Percentiles rank a stretch among this genome's conserved stretches.
These are phyloP conservation scores for Corythoichthys intestinalis DNA, from an alignment of 2,113 vertebrate species.

Conservation along the genomic window DNA sequence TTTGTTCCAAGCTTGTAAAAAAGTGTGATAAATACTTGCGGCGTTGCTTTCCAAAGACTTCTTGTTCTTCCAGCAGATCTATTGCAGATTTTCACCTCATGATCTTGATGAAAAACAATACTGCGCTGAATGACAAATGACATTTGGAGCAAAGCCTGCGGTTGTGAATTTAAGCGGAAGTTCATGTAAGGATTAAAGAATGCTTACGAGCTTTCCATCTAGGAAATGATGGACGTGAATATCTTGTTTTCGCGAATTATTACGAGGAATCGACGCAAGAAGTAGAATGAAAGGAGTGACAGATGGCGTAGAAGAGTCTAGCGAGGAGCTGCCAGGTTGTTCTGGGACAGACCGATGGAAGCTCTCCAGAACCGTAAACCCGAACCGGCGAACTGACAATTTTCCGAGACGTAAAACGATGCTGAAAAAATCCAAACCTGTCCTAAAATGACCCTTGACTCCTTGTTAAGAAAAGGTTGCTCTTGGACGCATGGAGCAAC, in stretches of 20 bases:
- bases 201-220: conserved; percentile 42
- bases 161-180: conserved; percentile 42
- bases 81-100: neutral
- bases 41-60: neutral
- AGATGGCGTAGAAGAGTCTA: conserved; percentile 37
- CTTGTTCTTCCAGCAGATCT: neutral
- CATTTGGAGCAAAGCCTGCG: conserved; percentile 31
- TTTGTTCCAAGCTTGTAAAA: conserved; percentile 22
- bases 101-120: neutral
- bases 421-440: conserved; percentile 24
- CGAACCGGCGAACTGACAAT: conserved; percentile 36
- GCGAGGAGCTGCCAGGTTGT: conserved; percentile 21
- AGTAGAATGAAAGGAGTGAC: conserved; percentile 5
- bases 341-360: conserved; percentile 45
- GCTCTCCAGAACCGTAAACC: conserved; percentile 42
- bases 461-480: conserved; percentile 19
- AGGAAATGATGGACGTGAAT: conserved; percentile 41
- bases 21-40: neutral
- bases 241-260: conserved; percentile 23
- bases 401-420: conserved; percentile 38
- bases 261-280: conserved; percentile 14
- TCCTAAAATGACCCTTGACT: conserved; percentile 39
- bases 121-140: neutral
- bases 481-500: conserved; percentile 32
- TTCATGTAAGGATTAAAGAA: conserved; percentile 13